These are phyloP conservation scores for Desoria tigrina DNA, from an alignment of 2,888 invertebrate species.

Conservation along the genomic window DNA sequence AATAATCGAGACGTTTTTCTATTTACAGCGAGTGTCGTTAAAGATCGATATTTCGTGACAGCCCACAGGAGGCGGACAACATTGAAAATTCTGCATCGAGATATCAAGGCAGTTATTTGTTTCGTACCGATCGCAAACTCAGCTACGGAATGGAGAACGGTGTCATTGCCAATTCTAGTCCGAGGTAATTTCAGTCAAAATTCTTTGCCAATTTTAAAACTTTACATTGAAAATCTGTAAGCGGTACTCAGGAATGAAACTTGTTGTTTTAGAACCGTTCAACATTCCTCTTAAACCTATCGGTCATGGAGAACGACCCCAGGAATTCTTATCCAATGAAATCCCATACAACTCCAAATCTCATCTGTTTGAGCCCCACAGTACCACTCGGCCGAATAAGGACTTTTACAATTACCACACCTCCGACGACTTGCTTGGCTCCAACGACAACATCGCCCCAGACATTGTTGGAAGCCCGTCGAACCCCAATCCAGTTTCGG, in stretches of 20 bases:
- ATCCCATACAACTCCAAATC: background rate
- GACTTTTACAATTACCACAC: no score
- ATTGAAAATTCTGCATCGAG: slow-evolving; percentile 40
- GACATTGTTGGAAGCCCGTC: no score
- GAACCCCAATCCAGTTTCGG: no score
- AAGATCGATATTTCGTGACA: slow-evolving; percentile 37
- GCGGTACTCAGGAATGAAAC: no score
- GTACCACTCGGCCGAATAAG: background rate
- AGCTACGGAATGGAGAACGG: slow-evolving; percentile 48
- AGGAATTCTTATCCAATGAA: no score
- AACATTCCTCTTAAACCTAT: no score
- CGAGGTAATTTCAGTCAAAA: background rate
- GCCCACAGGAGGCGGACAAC: slow-evolving; percentile 42
- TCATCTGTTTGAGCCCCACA: background rate
- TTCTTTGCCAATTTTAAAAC: background rate
- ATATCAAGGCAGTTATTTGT: slow-evolving; percentile 46
- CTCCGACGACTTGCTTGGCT: no score
- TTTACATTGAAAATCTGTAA: background rate
- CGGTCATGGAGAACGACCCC: no score
- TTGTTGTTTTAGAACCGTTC: background rate
- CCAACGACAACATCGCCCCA: no score
- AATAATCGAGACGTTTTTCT: no score
- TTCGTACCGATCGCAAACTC: slow-evolving; percentile 46
- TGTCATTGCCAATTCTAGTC: slow-evolving; percentile 37
- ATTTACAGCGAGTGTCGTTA: slow-evolving; percentile 34